Percentiles rank a stretch among this genome's conserved stretches.
Evolutionary conservation across 2,888 invertebrate genomes (phyloP).

Genomic region (Hemistola chrysoprasaria): DNA sequence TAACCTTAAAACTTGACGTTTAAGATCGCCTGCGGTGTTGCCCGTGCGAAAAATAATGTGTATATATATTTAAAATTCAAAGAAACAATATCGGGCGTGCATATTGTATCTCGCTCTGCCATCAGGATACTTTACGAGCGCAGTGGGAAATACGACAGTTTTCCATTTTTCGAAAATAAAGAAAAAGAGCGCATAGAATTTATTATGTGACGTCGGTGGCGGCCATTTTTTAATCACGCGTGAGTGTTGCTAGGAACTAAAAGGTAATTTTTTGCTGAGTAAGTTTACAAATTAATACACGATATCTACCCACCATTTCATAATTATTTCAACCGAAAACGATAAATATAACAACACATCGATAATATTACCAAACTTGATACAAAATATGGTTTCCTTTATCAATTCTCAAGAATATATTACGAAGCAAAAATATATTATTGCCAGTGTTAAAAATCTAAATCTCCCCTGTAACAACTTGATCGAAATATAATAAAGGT

Average conservation of each 20-base stretch:
- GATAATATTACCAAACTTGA: too few relatives aligned
- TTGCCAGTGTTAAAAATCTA: constrained; percentile 21
- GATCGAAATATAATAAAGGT: constrained; percentile 29
- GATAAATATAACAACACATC: too few relatives aligned
- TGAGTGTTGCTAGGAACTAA: constrained; percentile 46
- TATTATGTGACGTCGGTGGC: constrained; percentile 48
- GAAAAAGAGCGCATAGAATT: constrained; percentile 50
- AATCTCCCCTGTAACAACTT: constrained; percentile 12
- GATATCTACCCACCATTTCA: constrained; percentile 7
- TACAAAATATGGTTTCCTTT: too few relatives aligned
- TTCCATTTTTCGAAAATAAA: constrained; percentile 51
- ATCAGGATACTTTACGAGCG: constrained; percentile 70
- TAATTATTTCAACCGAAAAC: too few relatives aligned
- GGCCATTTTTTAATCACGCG: constrained; percentile 56
- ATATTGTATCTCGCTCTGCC: constrained; percentile 61
- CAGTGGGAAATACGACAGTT: constrained; percentile 69
- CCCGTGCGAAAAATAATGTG: constrained; percentile 29
- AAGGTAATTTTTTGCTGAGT: constrained; percentile 40
- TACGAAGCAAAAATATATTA: not conserved
- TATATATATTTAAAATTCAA: constrained; percentile 70
- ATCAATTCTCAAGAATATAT: too few relatives aligned
- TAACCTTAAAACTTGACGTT: constrained; percentile 33
- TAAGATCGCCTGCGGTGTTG: constrained; percentile 38
- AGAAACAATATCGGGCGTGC: constrained; percentile 76
- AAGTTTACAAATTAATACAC: constrained; percentile 7